Evolutionary conservation across 2,888 invertebrate genomes (phyloP), one percentile per base, ranked within the genome.

Genomic region (Sesia bembeciformis): DNA sequence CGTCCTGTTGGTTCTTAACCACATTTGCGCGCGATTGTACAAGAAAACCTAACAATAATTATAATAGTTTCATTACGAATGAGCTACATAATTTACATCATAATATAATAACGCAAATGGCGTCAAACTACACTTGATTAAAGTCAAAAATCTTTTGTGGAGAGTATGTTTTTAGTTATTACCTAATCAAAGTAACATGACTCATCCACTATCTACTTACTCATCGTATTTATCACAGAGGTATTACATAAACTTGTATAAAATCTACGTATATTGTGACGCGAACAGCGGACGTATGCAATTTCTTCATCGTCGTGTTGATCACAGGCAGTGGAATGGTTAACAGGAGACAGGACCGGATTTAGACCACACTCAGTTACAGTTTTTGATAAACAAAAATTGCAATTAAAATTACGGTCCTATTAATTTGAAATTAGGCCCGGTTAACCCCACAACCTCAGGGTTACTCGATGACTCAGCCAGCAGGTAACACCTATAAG

Each of bases 311-410:
- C 72, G 66, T 62, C 60, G 74, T 65, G 83, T 78, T 73, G 78
- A 82, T 85, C 83, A 82, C 84, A 81, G 83, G 82, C 84, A 80
- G 80, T 81, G 84, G 82, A 82, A 83, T 81, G 81, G 76, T 69
- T 64, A 62, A 61, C 70, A 68, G 67, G 67, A 62, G 23, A 65
- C 67, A 66, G 69, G 69, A 66, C 67, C 62, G 66, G 65, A 67
- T 46, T 46, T 8, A 4, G 23, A 46, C 5, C 7, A 23, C 23
- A 23, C 23, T 23, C 23, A 23, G 23, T 23, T 23, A 23, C 46
- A 46, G 23, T 46, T 46, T 46, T 46, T 23, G 23, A 23, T 23
- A 23, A 23, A 23, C 23, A 23, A 23, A 23, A 23, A 23, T 23
- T 46, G n/a, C 46, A 46, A 46, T 46, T 6, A 43, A 43, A n/a